Evolutionary conservation across 2,888 invertebrate species (phyloP).

Genomic region (Cephus sareptanus): DNA sequence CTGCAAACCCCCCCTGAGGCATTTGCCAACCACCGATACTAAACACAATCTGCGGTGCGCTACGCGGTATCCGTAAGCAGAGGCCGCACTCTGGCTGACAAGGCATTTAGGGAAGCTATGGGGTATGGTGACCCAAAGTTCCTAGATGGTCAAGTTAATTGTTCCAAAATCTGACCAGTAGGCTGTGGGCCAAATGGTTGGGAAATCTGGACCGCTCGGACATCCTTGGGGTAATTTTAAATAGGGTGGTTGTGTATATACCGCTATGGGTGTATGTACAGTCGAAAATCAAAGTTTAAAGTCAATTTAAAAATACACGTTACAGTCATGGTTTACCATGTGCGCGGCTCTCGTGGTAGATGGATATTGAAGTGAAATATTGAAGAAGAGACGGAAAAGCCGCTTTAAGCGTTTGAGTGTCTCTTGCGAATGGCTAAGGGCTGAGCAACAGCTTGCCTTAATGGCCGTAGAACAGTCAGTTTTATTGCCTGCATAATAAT

Average conservation of each 20-base stretch:
- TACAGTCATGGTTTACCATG: neutral
- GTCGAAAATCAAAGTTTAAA: neutral
- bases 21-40: slow-evolving; percentile 1
- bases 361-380: neutral
- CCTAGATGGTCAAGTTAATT: neutral
- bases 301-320: neutral
- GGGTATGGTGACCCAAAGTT: neutral
- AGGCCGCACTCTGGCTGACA: neutral
- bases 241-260: neutral
- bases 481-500: slow-evolving; percentile 38
- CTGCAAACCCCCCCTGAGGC: neutral
- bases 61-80: neutral
- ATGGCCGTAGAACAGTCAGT: slow-evolving; percentile 33
- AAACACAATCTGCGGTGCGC: neutral
- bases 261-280: neutral
- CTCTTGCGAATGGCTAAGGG: neutral
- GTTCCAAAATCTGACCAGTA: neutral
- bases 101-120: neutral
- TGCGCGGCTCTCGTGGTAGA: neutral
- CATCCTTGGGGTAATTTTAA: neutral
- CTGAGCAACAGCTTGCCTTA: slow-evolving; percentile 40
- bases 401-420: neutral
- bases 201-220: neutral
- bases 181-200: neutral
- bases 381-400: neutral